Evolutionary conservation across 2,888 invertebrate genomes (phyloP), one percentile per base, ranked within the genome.

Genomic region (Troides helena): DNA sequence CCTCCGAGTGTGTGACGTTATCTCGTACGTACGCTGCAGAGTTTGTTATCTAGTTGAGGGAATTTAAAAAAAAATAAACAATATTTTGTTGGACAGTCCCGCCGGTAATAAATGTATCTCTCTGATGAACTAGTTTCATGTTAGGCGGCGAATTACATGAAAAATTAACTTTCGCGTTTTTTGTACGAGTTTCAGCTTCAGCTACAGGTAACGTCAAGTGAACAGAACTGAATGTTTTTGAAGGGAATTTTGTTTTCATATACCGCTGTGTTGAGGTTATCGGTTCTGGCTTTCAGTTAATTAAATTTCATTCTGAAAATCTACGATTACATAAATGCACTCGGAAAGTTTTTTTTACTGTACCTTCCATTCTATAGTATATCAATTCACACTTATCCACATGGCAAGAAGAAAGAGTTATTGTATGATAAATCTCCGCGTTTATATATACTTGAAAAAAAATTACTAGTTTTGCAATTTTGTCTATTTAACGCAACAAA

Each of bases 1-100:
- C 62, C 58, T 57, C 68, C 70, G 57, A 50, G 58, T 69, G 68
- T 66, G 72, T 68, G 74, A 69, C 60, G 56, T 60, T 65, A 63
- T 64, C 58, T 65, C 63, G 60, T 46, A 36, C 65, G 61, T 30
- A 62, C 58, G 62, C 57, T 46, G 43, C 68, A 25, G 67, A 66
- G 58, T 62, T 66, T 65, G 62, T 62, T 61, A 69, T 65, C 56
- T 57, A 57, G 64, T 65, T 61, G 61, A 57, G 56, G 8, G 25
- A 23, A 64, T 68, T 63, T 53, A 43, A 68, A 68, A 68, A 67
- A 21, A 43, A 58, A 21, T 50, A 66, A 60, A 60, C 66, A 50
- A 50, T 58, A 58, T 63, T 57, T 63, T 50, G 7, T 50, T 39
- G 39, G 39, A 6, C 23, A n/a, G 53, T 50, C 30, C 23, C 39